A percentile compares a stretch with the other conserved stretches of the same genome.
Conservation (phyloP, 2,113 vertebrate genomes). For the Uropsilus gracilis region DNA sequence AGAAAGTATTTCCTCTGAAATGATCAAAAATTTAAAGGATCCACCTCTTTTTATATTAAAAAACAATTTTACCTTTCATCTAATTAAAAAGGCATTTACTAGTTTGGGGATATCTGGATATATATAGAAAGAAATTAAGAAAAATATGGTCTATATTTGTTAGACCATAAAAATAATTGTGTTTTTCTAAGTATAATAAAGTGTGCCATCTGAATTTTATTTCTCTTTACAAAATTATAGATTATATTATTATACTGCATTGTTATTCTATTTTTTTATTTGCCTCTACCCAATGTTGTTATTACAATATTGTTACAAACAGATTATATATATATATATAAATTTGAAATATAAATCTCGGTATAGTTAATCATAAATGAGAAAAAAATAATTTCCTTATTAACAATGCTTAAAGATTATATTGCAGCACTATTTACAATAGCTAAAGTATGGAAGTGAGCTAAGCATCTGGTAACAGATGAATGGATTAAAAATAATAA, state of each 20-base stretch:
- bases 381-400: not conserved
- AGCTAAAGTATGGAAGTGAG: too few relatives aligned
- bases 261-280: conserved; percentile 8
- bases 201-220: not conserved
- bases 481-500: too few relatives aligned
- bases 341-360: not conserved
- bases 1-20: not conserved
- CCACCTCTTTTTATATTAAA: not conserved
- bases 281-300: not conserved
- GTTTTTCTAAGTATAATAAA: not conserved
- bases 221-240: not conserved
- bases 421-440: too few relatives aligned
- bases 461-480: too few relatives aligned
- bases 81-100: not conserved
- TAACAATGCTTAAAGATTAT: not conserved
- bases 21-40: conserved; percentile 20
- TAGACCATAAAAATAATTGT: not conserved
- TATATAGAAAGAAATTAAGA: not conserved
- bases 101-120: not conserved
- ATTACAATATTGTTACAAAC: not conserved
- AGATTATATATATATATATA: not conserved
- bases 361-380: not conserved
- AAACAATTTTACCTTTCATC: not conserved
- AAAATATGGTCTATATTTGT: not conserved
- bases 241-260: not conserved